phyloP scores from a whole-genome alignment of 2,113 vertebrate genomes.

The Melanerpes aurifrons region DNA sequence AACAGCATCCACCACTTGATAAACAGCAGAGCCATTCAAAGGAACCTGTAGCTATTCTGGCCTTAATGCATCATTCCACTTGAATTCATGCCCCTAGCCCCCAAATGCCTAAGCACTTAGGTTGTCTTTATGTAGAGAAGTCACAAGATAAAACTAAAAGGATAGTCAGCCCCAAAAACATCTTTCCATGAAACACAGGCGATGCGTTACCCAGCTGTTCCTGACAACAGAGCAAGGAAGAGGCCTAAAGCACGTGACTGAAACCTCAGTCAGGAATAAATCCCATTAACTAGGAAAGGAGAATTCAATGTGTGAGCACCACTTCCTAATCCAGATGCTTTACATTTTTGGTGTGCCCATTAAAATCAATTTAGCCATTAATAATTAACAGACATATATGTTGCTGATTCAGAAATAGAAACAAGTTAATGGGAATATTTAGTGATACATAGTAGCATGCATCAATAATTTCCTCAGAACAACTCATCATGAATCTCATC shows the following conservation, averaged over 20 bases:
- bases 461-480: neutral
- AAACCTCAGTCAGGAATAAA: neutral
- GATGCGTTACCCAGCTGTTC: neutral
- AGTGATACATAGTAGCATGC: accelerated
- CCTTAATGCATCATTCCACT: neutral
- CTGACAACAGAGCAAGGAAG: neutral
- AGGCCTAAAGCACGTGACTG: neutral
- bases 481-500: neutral
- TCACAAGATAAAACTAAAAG: neutral
- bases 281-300: neutral
- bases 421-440: neutral
- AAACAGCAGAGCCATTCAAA: neutral
- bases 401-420: neutral
- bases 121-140: neutral
- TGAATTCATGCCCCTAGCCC: neutral
- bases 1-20: neutral
- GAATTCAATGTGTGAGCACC: neutral
- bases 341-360: neutral
- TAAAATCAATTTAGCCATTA: neutral
- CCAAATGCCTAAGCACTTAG: neutral
- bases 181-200: neutral
- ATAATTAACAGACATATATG: neutral
- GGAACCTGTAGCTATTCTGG: neutral
- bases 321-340: constrained; percentile 1
- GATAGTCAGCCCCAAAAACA: neutral